These are phyloP conservation scores for Crotalus helleri DNA, from an alignment of 2,113 vertebrate species.

Conservation along the genomic window DNA sequence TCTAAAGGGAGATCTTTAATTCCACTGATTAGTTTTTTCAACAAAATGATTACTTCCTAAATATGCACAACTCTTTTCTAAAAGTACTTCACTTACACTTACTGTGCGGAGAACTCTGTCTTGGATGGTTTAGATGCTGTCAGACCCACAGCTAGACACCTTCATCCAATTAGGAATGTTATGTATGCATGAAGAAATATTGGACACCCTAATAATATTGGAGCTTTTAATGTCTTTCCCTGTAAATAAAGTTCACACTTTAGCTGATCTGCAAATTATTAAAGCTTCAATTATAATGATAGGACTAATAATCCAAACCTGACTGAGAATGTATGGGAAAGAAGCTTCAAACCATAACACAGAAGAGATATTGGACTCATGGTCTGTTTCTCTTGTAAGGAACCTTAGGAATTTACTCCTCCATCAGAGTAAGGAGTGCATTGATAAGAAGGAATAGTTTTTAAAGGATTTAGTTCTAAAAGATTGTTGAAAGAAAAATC, in stretches of 20 bases:
- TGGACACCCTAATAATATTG: not conserved
- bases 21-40: not conserved
- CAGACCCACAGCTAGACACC: not conserved
- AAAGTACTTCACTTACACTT: not conserved
- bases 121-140: not conserved
- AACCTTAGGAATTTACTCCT: not conserved
- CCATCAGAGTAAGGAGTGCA: not conserved
- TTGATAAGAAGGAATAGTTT: not conserved
- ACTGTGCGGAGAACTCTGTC: not conserved
- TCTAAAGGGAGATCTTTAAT: not conserved
- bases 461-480: not conserved
- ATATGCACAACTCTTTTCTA: not conserved
- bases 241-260: not conserved
- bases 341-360: not conserved
- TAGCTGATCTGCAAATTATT: not conserved
- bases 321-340: not conserved
- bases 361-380: too few relatives aligned
- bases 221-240: slow-evolving; percentile 1
- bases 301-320: not conserved
- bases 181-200: not conserved
- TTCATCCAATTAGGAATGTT: not conserved
- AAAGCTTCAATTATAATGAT: not conserved
- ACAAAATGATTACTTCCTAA: not conserved
- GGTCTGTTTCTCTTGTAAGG: not conserved
- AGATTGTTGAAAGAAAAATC: too few relatives aligned